Conservation (phyloP, 2,113 vertebrate genomes). For the Oncorhynchus gorbuscha region DNA sequence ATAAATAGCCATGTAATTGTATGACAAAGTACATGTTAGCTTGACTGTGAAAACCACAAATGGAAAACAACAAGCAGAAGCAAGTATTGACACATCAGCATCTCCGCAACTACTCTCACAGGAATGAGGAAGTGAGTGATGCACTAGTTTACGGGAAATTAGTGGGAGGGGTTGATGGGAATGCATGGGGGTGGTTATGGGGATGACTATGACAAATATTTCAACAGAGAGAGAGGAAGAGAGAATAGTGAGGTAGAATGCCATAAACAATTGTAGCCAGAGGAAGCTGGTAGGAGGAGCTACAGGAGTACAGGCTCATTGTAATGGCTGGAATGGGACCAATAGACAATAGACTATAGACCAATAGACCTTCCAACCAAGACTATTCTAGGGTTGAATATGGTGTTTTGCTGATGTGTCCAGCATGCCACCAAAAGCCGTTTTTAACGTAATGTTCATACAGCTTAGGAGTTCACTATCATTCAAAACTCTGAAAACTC, state of each 20-base stretch:
- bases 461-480: not conserved
- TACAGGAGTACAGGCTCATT: too few relatives aligned
- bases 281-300: too few relatives aligned
- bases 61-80: constrained; percentile 45
- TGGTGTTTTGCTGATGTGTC: too few relatives aligned
- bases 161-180: constrained; percentile 38
- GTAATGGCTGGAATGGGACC: too few relatives aligned
- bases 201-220: constrained; percentile 28
- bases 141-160: constrained; percentile 68
- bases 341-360: too few relatives aligned
- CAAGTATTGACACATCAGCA: constrained; percentile 58
- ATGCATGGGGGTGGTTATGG: constrained; percentile 15
- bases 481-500: not conserved
- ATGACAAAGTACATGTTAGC: not conserved
- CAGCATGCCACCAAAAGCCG: too few relatives aligned
- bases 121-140: constrained; percentile 72
- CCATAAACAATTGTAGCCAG: not conserved
- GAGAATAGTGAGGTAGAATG: not conserved
- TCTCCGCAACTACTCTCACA: constrained; percentile 60
- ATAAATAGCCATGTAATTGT: not conserved
- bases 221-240: not conserved
- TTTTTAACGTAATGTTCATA: too few relatives aligned
- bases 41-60: not conserved
- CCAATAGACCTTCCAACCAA: too few relatives aligned
- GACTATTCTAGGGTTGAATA: too few relatives aligned